Percentiles rank a stretch among this genome's conserved stretches.
Conservation (phyloP, 1,140 invertebrate species). For the Bombus difficillimus region DNA sequence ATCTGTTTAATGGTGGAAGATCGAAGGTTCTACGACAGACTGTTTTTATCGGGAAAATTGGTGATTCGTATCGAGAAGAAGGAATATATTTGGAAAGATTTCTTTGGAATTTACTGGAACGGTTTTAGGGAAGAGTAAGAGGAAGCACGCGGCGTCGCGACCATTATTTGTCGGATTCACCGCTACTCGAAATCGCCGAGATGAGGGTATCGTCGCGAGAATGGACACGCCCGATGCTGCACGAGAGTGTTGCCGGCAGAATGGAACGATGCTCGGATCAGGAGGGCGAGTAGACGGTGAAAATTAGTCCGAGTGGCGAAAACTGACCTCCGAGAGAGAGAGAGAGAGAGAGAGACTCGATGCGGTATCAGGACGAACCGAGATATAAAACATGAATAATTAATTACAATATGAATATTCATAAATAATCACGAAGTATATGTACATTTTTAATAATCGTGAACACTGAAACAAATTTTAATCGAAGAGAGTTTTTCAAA, state of each 20-base stretch:
- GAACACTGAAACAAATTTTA: background rate
- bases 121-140: background rate
- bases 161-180: background rate
- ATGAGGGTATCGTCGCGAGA: slow-evolving; percentile 25
- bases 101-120: background rate
- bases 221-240: slow-evolving; percentile 36
- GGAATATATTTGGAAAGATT: background rate
- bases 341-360: background rate
- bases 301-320: background rate
- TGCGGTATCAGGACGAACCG: background rate
- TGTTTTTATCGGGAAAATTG: too few relatives aligned
- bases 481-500: background rate
- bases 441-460: background rate
- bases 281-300: slow-evolving; percentile 42
- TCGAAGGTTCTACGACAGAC: too few relatives aligned
- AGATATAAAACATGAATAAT: background rate
- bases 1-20: background rate
- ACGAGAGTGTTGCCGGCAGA: background rate
- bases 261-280: slow-evolving; percentile 21
- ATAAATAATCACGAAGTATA: background rate
- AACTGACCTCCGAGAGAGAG: background rate
- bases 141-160: background rate
- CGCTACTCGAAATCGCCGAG: background rate
- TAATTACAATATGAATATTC: background rate
- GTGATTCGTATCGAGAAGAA: too few relatives aligned